Conservation (phyloP, 2,113 vertebrate genomes). For the Hirundichthys speculiger region DNA sequence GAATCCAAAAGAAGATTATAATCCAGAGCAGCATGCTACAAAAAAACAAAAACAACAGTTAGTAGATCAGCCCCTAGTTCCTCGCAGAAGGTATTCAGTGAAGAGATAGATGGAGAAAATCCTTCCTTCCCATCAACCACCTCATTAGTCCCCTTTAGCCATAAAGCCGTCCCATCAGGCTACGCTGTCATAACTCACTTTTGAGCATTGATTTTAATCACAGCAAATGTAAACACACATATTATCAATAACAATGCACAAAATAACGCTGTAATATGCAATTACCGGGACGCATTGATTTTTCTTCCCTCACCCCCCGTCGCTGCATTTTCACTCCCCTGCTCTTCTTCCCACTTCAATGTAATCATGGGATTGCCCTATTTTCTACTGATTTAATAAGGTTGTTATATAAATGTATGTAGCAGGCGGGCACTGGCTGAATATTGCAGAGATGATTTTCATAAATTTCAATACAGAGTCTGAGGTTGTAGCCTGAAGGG, state of each 20-base stretch:
- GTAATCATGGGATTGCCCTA: constrained; percentile 83
- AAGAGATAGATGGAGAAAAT: constrained; percentile 78
- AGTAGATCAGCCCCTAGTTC: constrained; percentile 24
- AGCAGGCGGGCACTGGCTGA: constrained; percentile 77
- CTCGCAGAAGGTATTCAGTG: constrained; percentile 63
- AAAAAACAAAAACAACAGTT: not conserved
- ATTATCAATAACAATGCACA: constrained; percentile 94
- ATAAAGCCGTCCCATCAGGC: constrained; percentile 83
- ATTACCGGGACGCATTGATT: constrained; percentile 93
- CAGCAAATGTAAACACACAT: constrained; percentile 90
- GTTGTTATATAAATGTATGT: constrained; percentile 81
- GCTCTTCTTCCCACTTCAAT: constrained; percentile 64
- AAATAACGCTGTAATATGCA: constrained; percentile 95
- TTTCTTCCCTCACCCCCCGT: constrained; percentile 62
- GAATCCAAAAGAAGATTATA: no score
- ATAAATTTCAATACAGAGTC: constrained; percentile 87
- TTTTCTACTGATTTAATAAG: constrained; percentile 92
- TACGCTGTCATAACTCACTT: constrained; percentile 83
- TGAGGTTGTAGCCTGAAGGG: constrained; percentile 67
- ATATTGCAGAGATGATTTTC: constrained; percentile 90
- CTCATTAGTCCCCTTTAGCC: constrained; percentile 81
- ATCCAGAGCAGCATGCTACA: no score
- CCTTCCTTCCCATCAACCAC: constrained; percentile 79
- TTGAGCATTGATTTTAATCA: constrained; percentile 89
- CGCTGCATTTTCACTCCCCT: constrained; percentile 22